A percentile compares a stretch with the other conserved stretches of the same genome.
Evolutionary conservation across 2,888 invertebrate genomes (phyloP).

Genomic region (Lamproptera curius): DNA sequence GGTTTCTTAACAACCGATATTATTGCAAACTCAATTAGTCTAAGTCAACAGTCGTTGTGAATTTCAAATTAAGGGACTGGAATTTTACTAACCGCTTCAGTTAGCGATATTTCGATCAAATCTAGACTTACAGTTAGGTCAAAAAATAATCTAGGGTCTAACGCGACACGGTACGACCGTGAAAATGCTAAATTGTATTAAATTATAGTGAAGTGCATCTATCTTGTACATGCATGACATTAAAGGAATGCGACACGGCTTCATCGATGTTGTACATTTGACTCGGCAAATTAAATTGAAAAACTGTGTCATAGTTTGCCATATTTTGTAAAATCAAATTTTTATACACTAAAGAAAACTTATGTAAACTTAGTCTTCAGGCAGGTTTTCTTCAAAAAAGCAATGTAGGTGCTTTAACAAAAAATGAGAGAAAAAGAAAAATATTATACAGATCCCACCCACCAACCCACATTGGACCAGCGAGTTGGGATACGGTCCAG

Average conservation of each 20-base stretch:
- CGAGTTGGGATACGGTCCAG: too few species aligned
- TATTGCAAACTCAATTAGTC: too few species aligned
- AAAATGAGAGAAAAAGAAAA: too few species aligned
- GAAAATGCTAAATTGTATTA: constrained; percentile 17
- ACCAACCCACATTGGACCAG: too few species aligned
- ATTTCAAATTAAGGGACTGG: constrained; percentile 4
- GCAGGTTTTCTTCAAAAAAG: too few species aligned
- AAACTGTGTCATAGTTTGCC: too few species aligned
- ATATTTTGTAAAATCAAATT: too few species aligned
- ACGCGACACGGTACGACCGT: not conserved
- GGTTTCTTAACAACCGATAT: too few species aligned
- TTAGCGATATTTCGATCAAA: constrained; percentile 23
- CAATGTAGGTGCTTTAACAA: too few species aligned
- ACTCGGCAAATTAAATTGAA: not conserved
- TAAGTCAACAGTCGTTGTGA: not conserved
- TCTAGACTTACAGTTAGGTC: constrained; percentile 27
- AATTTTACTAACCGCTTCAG: constrained; percentile 8
- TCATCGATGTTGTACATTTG: not conserved
- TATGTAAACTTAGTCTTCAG: too few species aligned
- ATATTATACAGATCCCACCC: too few species aligned
- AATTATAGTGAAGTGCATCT: constrained; percentile 10
- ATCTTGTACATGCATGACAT: not conserved
- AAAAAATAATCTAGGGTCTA: constrained; percentile 16
- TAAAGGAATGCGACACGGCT: not conserved
- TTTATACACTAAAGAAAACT: too few species aligned